phyloP scores from a whole-genome alignment of 2,113 vertebrate genomes.

The Mirza zaza region DNA sequence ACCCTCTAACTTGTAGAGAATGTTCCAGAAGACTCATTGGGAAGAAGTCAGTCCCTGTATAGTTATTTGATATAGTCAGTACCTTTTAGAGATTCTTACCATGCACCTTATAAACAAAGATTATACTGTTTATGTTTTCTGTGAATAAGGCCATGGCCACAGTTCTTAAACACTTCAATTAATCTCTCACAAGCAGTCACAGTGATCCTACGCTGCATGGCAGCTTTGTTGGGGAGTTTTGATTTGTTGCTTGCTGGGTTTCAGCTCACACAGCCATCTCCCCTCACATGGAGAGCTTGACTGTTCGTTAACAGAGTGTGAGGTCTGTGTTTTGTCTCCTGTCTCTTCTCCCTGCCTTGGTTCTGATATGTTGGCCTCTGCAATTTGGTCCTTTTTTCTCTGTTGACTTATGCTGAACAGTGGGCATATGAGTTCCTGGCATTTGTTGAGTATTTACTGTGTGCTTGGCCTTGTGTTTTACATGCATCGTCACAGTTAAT shows the following conservation, averaged over 20 bases:
- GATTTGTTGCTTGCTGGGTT: neutral
- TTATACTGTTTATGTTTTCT: neutral
- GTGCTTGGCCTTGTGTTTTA: neutral
- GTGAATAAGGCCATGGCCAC: neutral
- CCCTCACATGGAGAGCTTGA: neutral
- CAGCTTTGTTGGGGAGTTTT: neutral
- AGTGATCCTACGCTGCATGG: neutral
- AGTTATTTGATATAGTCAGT: neutral
- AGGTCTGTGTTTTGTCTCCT: neutral
- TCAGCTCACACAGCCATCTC: neutral
- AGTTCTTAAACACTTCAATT: neutral
- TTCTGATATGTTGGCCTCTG: neutral
- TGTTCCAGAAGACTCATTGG: neutral
- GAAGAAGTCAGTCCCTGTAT: neutral
- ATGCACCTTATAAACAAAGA: neutral
- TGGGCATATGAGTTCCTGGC: neutral
- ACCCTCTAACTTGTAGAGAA: neutral
- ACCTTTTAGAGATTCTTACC: neutral
- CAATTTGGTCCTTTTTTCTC: neutral
- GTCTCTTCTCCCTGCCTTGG: neutral
- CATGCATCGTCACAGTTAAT: neutral
- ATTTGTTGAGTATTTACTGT: neutral
- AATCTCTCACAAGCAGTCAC: neutral
- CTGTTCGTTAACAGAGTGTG: neutral
- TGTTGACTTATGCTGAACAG: neutral